Base-by-base conservation (phyloP, 2,797 vertebrate species). In the Leptoclinus maculatus region DNA sequence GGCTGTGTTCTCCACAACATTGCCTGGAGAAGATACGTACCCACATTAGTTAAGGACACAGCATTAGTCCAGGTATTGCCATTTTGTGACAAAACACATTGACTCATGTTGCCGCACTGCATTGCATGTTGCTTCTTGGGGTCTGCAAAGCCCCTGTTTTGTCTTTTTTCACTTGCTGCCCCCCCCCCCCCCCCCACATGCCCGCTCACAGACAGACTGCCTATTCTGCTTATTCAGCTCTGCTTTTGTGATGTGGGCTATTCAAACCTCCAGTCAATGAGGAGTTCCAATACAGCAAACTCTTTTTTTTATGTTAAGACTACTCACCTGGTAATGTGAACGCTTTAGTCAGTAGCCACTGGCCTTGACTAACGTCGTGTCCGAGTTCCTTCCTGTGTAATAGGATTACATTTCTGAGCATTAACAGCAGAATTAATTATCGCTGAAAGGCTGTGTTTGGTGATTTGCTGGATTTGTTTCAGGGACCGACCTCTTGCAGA, bases 141-240 rank as follows among this genome's bases (percentile, higher is more conserved):
- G 69, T 71, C 83, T 66, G 82, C 79, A 83, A 84, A 87, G 73
- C 80, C 82, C 64, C 63, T 69, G 66, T 76, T 88, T 78, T 85
- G 70, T 87, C 58, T 76, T 80, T 88, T 79, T 88, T 75, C 81
- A 87, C 57, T 69, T 23, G 36, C 74, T 91, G 87, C 77, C 85
- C 79, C 87, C 29, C 83, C 76, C 72, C 77, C 85, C 79, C 87
- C 29, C 83, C 76, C 72, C 91, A 89, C 76, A 25, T 14, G 49
- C 23, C 74, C 83, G 80, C 85, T 78, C 76, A 43, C 82, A 88
- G 88, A 43, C 82, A 88, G 88, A 88, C 90, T 76, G 77, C 85
- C 87, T 76, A 80, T 89, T 93, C 88, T 91, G 91, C 92, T 87
- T 89, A 87, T 92, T 93, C 88, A 91, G 82, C 92, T 82, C 82